Conservation (phyloP, 2,888 invertebrate genomes). For the Coelopa pilipes region DNA sequence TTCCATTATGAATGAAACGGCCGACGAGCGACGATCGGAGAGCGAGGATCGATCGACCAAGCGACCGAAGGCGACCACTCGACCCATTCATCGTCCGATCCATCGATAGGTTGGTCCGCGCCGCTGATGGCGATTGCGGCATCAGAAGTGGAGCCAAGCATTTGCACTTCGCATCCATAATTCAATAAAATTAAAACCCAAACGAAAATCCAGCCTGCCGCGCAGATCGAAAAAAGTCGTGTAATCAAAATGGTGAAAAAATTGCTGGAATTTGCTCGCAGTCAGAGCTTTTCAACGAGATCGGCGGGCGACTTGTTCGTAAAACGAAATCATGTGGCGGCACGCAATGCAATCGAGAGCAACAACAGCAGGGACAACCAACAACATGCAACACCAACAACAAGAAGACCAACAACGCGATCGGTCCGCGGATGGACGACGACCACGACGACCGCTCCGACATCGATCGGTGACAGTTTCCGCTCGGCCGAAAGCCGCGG, state of each 20-base stretch:
- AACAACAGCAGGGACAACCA: no score
- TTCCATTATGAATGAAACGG: neutral
- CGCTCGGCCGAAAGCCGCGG: neutral
- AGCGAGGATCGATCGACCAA: neutral
- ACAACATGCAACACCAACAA: no score
- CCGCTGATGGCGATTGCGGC: no score
- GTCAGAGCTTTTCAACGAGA: conserved; percentile 11
- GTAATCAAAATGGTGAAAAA: conserved; percentile 4
- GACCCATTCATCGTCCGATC: no score
- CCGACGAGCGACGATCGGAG: conserved; percentile 9
- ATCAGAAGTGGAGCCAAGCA: neutral
- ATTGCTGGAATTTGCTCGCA: neutral
- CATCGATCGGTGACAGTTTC: conserved; percentile 1
- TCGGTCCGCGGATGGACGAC: no score
- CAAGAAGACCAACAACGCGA: no score
- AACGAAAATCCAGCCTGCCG: no score
- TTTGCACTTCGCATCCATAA: neutral
- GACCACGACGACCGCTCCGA: neutral
- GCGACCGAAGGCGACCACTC: no score
- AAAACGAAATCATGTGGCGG: no score
- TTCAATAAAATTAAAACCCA: neutral
- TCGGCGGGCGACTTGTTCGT: neutral
- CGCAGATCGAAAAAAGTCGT: no score
- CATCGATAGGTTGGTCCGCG: no score
- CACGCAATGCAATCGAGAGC: no score